Base-by-base conservation (phyloP, 2,797 vertebrate genomes). In the Megalops cyprinoides region DNA sequence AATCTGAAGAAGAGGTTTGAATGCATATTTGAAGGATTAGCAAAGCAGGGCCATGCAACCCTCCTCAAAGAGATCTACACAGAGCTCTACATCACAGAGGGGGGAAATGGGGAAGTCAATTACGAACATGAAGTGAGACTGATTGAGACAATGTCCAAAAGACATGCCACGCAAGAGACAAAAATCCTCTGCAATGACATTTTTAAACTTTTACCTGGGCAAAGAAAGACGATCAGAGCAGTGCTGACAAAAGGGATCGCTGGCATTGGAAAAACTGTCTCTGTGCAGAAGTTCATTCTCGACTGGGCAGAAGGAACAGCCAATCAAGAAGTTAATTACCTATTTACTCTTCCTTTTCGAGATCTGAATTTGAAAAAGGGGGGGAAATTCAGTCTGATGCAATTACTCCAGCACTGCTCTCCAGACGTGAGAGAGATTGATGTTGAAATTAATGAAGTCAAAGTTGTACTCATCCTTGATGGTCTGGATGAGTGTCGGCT, bases 81-180 rank as follows among this genome's bases (percentile, higher is more conserved):
- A 62, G 25, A 62, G 10, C 58, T 62, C 14, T 62, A 31, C 25
- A 62, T 62, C 15, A 62, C 9, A 62, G 58, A 34, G 28, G 58
- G 58, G 28, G 58, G 23, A 34, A 62, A 58, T 62, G 58, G 58
- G 58, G 58, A 12, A 8, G 28, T 62, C 28, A 62, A 31, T 62
- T 28, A 62, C 62, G 58, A 62, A 62, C 58, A 62, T 31, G 58
- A 62, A 28, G 58, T 31, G 58, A 58, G 56, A 28, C 56, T n/a
- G 28, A 58, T 58, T 25, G 56, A 58, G 56, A 10, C n/a, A 58
- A 25, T 18, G 34, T 62, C 25, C 28, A 62, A 62, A 9, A 62
- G 25, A 62, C 58, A 62, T 9, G 62, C 15, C 8, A 28, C 28
- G 34, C 58, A 28, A 14, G 58, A 31, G 10, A 62, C 58, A 25